These are phyloP conservation scores for Drosophila gunungcola DNA, from an alignment of 1,140 invertebrate genomes.

Conservation along the genomic window DNA sequence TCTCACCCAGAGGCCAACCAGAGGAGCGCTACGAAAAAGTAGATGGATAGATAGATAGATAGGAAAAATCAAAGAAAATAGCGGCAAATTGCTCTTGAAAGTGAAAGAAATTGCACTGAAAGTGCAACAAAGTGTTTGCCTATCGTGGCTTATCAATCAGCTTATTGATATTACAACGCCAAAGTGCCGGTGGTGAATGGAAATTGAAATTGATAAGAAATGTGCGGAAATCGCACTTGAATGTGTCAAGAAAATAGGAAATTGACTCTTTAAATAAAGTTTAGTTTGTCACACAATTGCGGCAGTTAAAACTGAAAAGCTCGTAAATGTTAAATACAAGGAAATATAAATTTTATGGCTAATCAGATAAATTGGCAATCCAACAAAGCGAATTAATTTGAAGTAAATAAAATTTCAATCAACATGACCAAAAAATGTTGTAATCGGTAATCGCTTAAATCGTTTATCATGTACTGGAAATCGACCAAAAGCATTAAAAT, in stretches of 20 bases:
- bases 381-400: too few species aligned
- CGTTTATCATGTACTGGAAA: background rate
- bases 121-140: conserved; percentile 20
- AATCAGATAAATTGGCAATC: background rate
- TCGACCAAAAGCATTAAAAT: background rate
- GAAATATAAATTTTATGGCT: background rate
- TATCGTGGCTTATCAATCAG: conserved; percentile 34
- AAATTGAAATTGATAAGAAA: conserved; percentile 8
- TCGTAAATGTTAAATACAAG: background rate
- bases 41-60: conserved; percentile 7
- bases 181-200: conserved; percentile 4
- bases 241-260: background rate
- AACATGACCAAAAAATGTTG: too few species aligned
- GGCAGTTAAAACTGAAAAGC: background rate
- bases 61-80: conserved; percentile 21
- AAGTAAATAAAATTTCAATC: too few species aligned
- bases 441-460: background rate
- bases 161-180: background rate
- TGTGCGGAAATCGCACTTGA: conserved; percentile 11
- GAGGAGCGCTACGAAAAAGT: conserved; percentile 9
- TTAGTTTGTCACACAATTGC: background rate
- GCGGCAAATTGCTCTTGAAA: conserved; percentile 55
- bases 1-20: conserved; percentile 34
- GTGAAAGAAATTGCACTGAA: conserved; percentile 38
- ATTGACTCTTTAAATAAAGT: too few species aligned